A percentile compares a stretch with the other conserved stretches of the same genome.
Evolutionary conservation across 2,797 vertebrate genomes (phyloP).

Genomic region (Hapalemur alaotrensis): DNA sequence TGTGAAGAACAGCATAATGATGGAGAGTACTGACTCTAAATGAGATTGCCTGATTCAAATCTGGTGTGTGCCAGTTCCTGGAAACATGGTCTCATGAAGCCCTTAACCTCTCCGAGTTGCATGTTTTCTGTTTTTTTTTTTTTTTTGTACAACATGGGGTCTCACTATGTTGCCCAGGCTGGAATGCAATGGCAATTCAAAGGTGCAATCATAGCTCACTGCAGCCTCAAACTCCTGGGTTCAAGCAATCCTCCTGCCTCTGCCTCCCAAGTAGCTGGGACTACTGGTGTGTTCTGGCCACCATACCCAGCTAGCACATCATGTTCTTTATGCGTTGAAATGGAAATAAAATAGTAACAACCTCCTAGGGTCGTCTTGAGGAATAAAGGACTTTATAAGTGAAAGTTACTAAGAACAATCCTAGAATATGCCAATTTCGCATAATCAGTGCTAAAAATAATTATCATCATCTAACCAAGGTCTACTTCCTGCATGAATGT

Average conservation of each 20-base stretch:
- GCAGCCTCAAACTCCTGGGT: neutral
- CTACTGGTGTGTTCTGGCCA: neutral
- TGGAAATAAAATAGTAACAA: neutral
- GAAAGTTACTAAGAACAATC: conserved; percentile 25
- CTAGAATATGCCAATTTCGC: neutral
- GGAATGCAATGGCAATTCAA: neutral
- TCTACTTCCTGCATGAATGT: neutral
- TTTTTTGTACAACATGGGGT: neutral
- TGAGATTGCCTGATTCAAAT: neutral
- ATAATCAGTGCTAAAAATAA: neutral
- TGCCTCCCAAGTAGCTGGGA: neutral
- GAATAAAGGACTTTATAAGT: neutral
- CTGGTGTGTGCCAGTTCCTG: neutral
- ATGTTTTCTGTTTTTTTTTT: neutral
- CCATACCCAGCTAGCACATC: neutral
- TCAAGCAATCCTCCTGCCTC: neutral
- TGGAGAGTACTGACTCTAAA: neutral
- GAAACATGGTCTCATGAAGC: neutral
- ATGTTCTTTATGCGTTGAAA: neutral
- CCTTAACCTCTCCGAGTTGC: neutral
- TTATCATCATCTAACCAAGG: conserved; percentile 1
- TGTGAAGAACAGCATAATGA: neutral
- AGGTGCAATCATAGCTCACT: neutral
- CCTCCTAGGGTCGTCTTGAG: neutral
- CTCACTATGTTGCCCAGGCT: neutral